A percentile compares a stretch with the other conserved stretches of the same genome.
Conservation (phyloP, 2,797 vertebrate genomes). For the Loris lydekkerianus region DNA sequence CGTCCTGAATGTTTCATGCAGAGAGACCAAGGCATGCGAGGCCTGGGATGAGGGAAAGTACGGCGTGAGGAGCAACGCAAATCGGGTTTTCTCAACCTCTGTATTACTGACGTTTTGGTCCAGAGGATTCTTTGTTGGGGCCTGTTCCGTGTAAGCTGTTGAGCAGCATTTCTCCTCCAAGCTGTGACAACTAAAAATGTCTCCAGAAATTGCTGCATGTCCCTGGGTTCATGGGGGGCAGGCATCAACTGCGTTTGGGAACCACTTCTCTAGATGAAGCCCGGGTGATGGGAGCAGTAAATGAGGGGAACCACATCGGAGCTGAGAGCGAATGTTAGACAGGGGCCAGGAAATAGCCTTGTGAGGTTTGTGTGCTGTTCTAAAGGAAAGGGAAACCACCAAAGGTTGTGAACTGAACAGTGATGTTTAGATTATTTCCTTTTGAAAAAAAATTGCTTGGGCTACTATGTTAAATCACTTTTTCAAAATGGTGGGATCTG, state of each 20-base stretch:
- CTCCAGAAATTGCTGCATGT: neutral
- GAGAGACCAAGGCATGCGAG: neutral
- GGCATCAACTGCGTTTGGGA: neutral
- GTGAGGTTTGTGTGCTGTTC: neutral
- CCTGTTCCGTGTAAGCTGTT: neutral
- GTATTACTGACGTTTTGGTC: neutral
- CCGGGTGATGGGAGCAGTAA: neutral
- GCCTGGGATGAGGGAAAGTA: neutral
- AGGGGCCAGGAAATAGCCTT: neutral
- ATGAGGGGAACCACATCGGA: neutral
- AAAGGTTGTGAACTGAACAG: neutral
- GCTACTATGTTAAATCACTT: neutral
- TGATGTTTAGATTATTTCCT: neutral
- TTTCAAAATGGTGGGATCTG: neutral
- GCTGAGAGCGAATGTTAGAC: neutral
- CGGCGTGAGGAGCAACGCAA: neutral
- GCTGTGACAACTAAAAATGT: neutral
- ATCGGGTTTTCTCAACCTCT: neutral
- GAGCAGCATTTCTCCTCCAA: neutral
- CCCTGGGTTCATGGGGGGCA: too few relatives aligned
- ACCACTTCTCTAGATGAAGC: neutral
- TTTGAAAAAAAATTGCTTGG: neutral
- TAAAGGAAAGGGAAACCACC: conserved; percentile 9
- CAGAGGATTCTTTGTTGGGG: neutral
- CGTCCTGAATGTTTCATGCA: neutral